phyloP scores from a whole-genome alignment of 2,888 invertebrate genomes.

The Linnaemya vulpina region DNA sequence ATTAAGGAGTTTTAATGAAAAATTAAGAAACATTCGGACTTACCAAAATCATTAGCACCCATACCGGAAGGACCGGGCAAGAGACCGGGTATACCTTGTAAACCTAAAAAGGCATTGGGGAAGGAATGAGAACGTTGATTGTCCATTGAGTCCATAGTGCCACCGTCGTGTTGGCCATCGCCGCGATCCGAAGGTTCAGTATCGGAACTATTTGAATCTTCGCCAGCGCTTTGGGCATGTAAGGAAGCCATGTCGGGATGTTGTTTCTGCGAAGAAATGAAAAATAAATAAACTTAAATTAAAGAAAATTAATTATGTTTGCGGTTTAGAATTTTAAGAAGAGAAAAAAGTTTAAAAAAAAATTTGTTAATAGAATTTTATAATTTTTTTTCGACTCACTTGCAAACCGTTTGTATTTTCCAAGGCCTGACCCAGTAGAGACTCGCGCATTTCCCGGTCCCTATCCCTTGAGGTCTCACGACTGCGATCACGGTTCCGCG shows the following conservation, averaged over 20 bases:
- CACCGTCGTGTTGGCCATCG: constrained; percentile 86
- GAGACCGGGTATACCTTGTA: constrained; percentile 91
- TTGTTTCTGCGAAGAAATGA: constrained; percentile 80
- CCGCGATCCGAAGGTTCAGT: constrained; percentile 89
- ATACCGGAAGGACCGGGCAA: constrained; percentile 94
- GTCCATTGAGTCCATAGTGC: constrained; percentile 86
- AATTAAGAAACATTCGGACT: constrained; percentile 82
- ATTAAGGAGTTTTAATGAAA: neutral
- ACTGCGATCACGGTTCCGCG: constrained; percentile 79
- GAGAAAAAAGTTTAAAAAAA: neutral
- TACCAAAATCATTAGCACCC: constrained; percentile 91
- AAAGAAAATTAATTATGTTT: neutral
- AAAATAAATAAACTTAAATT: neutral
- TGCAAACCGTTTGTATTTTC: constrained; percentile 86
- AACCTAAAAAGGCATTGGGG: constrained; percentile 90
- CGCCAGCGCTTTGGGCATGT: constrained; percentile 89
- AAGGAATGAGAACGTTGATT: constrained; percentile 89
- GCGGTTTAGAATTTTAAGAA: neutral
- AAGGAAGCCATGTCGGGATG: constrained; percentile 85
- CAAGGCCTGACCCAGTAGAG: constrained; percentile 89
- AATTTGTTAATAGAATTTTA: neutral
- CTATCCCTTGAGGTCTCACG: constrained; percentile 83
- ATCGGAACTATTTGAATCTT: constrained; percentile 93
- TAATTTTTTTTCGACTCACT: constrained; percentile 71
- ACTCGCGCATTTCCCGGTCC: constrained; percentile 85